A percentile compares a stretch with the other conserved stretches of the same genome.
Evolutionary conservation across 2,113 vertebrate species (phyloP).

Genomic region (Puntigrus tetrazona): DNA sequence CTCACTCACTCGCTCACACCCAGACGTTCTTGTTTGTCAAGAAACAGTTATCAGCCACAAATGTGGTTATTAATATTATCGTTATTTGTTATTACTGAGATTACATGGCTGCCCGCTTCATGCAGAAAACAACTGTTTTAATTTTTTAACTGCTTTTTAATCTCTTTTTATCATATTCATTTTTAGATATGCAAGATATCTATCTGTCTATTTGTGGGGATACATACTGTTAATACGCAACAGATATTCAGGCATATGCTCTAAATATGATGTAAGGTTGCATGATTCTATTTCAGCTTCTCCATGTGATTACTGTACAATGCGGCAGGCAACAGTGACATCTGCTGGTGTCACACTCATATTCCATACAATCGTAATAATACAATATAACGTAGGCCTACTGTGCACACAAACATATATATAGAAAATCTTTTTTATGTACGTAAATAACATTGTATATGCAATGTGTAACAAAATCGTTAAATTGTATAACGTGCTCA

Average conservation of each 20-base stretch:
- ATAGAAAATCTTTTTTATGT: no score
- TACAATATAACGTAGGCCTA: background rate
- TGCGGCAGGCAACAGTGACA: constrained; percentile 49
- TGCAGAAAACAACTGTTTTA: background rate
- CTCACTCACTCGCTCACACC: background rate
- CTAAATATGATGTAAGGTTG: constrained; percentile 23
- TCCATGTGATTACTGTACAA: background rate
- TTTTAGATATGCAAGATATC: no score
- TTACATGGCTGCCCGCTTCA: background rate
- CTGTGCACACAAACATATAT: no score
- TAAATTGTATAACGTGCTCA: background rate
- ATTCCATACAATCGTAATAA: background rate
- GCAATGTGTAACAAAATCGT: background rate
- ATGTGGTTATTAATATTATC: background rate
- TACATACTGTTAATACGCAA: constrained; percentile 4
- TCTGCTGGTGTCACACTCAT: constrained; percentile 19
- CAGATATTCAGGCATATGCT: constrained; percentile 14
- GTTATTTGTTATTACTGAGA: background rate
- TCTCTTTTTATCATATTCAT: no score
- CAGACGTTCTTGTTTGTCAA: background rate
- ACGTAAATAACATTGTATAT: background rate
- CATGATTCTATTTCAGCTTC: constrained; percentile 20
- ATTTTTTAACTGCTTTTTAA: background rate
- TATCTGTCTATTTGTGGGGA: background rate
- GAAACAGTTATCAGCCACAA: background rate